Percentiles rank a stretch among this genome's conserved stretches.
Evolutionary conservation across 2,113 vertebrate genomes (phyloP).

Genomic region (Catharus minimus): DNA sequence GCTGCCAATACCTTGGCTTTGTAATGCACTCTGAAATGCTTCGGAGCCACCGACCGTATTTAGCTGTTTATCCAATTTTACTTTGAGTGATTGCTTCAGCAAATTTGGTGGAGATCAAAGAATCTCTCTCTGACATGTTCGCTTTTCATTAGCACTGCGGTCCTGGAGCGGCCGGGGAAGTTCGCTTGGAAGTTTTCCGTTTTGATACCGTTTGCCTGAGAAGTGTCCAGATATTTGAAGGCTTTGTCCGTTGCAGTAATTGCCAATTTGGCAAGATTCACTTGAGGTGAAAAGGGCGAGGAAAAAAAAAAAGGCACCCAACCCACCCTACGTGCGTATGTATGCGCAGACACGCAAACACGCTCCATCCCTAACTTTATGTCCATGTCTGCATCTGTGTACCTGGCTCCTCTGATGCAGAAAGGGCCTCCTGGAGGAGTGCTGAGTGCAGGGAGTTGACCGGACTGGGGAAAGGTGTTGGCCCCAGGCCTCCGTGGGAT

Average conservation of each 20-base stretch:
- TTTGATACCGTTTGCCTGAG: slow-evolving; percentile 13
- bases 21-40: slow-evolving; percentile 52
- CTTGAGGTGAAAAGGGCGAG: not conserved
- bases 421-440: not conserved
- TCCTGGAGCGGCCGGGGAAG: not conserved
- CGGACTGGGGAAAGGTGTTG: not conserved
- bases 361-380: not conserved
- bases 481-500: not conserved
- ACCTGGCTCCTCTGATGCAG: not conserved
- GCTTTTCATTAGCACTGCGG: slow-evolving; percentile 30
- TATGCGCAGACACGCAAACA: not conserved
- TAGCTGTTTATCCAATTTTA: slow-evolving; percentile 66
- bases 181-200: slow-evolving; percentile 33
- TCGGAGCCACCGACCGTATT: slow-evolving; percentile 49
- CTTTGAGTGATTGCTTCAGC: slow-evolving; percentile 61
- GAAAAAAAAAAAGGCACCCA: not conserved
- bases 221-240: not conserved
- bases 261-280: slow-evolving; percentile 19
- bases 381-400: not conserved
- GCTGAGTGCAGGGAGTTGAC: too few relatives aligned
- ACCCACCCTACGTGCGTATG: not conserved
- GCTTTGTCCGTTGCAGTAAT: slow-evolving; percentile 5
- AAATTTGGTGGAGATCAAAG: slow-evolving; percentile 69
- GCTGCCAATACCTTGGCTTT: slow-evolving; percentile 33
- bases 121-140: not conserved